Conservation (phyloP, 2,113 vertebrate genomes). For the Plectropomus leopardus region DNA sequence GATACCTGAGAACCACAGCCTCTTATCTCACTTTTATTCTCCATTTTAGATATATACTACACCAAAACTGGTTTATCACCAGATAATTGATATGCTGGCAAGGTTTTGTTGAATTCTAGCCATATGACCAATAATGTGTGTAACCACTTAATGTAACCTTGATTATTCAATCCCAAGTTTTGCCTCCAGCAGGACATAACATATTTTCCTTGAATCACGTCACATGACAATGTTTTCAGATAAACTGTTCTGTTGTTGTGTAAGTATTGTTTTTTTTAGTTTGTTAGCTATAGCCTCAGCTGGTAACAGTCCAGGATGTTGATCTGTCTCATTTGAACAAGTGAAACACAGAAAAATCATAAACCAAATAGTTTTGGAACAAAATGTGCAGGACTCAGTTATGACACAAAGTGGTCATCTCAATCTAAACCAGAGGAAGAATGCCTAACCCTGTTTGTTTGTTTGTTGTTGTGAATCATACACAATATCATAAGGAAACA, state of each 20-base stretch:
- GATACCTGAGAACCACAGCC: conserved; percentile 26
- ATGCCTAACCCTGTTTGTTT: background rate
- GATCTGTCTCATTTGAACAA: background rate
- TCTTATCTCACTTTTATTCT: conserved; percentile 39
- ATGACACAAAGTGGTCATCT: background rate
- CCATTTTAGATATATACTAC: conserved; percentile 42
- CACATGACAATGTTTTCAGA: conserved; percentile 14
- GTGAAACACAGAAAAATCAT: background rate
- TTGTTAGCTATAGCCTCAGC: background rate
- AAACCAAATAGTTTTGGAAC: background rate
- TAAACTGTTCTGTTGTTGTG: background rate
- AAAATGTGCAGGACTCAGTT: background rate
- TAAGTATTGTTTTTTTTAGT: background rate
- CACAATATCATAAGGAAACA: background rate
- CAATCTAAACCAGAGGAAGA: background rate
- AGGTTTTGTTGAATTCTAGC: background rate
- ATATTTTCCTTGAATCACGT: background rate
- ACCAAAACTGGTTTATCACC: conserved; percentile 26
- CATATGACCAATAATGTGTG: background rate
- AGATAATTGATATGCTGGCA: background rate
- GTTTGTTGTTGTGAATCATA: background rate
- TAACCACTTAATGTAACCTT: background rate
- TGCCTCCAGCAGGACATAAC: background rate
- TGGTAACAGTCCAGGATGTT: background rate
- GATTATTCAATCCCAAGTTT: background rate